A percentile compares a stretch with the other conserved stretches of the same genome.
These are phyloP conservation scores for Sebastes reedi DNA, from an alignment of 2,797 vertebrate species.

Conservation along the genomic window DNA sequence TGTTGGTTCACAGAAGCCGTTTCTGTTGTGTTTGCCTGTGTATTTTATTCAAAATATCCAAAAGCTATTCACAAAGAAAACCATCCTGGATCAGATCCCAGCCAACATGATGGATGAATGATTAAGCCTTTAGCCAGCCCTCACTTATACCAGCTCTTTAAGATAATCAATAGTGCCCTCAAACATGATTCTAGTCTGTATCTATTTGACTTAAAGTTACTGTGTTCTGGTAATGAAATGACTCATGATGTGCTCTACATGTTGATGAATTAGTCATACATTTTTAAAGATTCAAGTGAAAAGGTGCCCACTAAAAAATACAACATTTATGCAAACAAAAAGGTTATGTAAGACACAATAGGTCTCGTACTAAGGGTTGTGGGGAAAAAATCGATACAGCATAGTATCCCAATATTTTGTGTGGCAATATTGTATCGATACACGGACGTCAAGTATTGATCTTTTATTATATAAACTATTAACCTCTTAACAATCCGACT, in stretches of 20 bases:
- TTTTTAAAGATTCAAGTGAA: not conserved
- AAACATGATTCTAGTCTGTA: slow-evolving; percentile 39
- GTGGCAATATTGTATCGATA: too few species aligned
- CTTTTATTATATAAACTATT: too few species aligned
- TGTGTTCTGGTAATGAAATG: slow-evolving; percentile 24
- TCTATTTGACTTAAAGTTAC: slow-evolving; percentile 36
- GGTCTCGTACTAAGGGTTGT: too few species aligned
- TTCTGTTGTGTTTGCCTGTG: slow-evolving; percentile 12
- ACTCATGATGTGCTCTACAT: not conserved
- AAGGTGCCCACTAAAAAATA: not conserved
- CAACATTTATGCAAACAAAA: not conserved
- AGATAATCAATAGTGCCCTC: slow-evolving; percentile 60
- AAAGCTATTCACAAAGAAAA: slow-evolving; percentile 26
- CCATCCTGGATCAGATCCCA: slow-evolving; percentile 18
- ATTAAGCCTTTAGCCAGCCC: slow-evolving; percentile 53
- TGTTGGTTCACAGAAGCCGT: slow-evolving; percentile 24
- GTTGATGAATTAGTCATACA: not conserved
- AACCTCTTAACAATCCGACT: too few species aligned
- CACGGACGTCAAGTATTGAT: too few species aligned
- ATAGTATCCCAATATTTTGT: not conserved
- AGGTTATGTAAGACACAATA: not conserved
- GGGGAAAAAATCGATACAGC: too few species aligned
- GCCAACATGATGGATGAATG: slow-evolving; percentile 25
- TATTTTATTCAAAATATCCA: slow-evolving; percentile 38
- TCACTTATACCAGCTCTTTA: slow-evolving; percentile 45